Evolutionary conservation across 2,113 vertebrate species (phyloP), one percentile per base, ranked within the genome.

Genomic region (Choloepus hoffmanni): DNA sequence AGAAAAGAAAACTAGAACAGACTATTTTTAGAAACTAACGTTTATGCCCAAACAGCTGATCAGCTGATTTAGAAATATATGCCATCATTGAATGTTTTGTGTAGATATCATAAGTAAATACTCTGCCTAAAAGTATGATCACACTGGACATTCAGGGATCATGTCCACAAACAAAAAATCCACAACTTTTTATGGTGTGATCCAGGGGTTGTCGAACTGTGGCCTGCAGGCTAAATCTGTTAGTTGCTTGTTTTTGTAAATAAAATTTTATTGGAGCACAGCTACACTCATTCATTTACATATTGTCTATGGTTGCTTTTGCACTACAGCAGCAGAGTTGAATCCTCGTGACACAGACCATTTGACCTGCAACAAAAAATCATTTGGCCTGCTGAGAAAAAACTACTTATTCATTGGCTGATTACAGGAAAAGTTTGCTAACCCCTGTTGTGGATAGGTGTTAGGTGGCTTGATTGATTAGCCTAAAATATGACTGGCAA

Each of bases 1-100:
- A 95, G 97, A 97, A 94, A 78, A 87, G 65, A 84, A 5, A n/a
- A 30, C 36, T 76, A 87, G 36, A 68, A 63, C 28, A 73, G 36
- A 60, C 24, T 45, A 24, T 78, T 62, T 93, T 26, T 45, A n/a
- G 40, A 76, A 70, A 98, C 97, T 96, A 87, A 88, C 16, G 0
- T 95, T 86, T 33, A 82, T 97, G 83, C 97, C 76, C 36, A 60
- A 89, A 78, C 11, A 78, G 6, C 30, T 45, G 68, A 50, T 30
- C 11, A n/a, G 33, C 50, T 88, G 43, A 30, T 63, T 89, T 33
- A 68, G 55, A 90, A 89, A 63, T 70, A 9, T 1, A 28, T 13
- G 26, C 26, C 23, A 3, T 83, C 33, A 74, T 79, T 18, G 55
- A 78, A 36, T n/a, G n/a, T 30, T 86, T 53, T 68, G 48, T 63